These are phyloP conservation scores for Parasteatoda tepidariorum DNA, from an alignment of 1,140 invertebrate genomes.

Conservation along the genomic window DNA sequence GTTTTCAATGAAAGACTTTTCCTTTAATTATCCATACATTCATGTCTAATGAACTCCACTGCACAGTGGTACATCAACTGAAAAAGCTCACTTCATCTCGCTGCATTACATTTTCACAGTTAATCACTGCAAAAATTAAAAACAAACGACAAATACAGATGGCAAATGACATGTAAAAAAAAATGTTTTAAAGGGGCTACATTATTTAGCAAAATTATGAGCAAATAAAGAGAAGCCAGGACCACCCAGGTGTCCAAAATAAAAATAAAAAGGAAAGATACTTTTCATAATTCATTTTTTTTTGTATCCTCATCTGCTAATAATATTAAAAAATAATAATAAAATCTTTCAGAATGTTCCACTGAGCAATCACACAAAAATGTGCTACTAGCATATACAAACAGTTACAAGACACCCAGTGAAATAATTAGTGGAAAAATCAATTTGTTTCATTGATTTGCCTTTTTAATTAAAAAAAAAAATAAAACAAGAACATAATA, in stretches of 20 bases:
- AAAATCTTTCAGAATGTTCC: conserved; percentile 40
- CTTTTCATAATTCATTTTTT: background rate
- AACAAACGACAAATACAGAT: conserved; percentile 60
- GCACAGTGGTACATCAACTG: conserved; percentile 59
- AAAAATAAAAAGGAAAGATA: conserved; percentile 14
- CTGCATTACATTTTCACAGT: conserved; percentile 18
- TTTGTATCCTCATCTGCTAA: too few relatives aligned
- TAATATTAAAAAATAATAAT: too few relatives aligned
- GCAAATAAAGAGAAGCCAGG: conserved; percentile 37
- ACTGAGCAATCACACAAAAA: conserved; percentile 55
- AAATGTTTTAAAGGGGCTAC: conserved; percentile 12
- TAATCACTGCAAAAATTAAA: conserved; percentile 46
- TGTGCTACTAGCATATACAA: conserved; percentile 54
- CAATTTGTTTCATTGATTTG: conserved; percentile 11
- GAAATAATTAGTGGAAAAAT: conserved; percentile 47
- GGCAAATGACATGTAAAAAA: conserved; percentile 47
- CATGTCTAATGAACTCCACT: conserved; percentile 60
- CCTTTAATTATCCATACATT: conserved; percentile 56
- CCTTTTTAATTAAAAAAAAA: background rate
- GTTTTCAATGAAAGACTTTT: conserved; percentile 60
- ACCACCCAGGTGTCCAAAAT: conserved; percentile 53
- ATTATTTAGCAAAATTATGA: too few relatives aligned
- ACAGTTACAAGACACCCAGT: conserved; percentile 51
- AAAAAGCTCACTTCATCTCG: conserved; percentile 45
- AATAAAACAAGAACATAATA: conserved; percentile 4